These are phyloP conservation scores for Eilema sororculum DNA, from an alignment of 2,888 invertebrate species.

Conservation along the genomic window DNA sequence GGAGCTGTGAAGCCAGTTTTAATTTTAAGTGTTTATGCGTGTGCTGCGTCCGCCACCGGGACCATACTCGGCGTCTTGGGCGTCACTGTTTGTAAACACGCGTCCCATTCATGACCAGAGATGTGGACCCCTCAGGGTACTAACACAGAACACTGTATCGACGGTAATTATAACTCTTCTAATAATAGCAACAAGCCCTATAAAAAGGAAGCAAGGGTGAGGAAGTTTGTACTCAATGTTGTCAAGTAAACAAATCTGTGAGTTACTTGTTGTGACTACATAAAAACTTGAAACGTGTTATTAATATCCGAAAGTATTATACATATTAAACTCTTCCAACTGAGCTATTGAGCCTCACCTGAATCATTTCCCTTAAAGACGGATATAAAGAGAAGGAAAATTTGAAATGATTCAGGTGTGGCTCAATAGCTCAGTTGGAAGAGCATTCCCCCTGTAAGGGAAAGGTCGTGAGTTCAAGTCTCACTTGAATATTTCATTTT, in stretches of 20 bases:
- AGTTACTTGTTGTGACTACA: slow-evolving; percentile 3
- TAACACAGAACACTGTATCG: slow-evolving; percentile 39
- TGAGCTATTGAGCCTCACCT: no score
- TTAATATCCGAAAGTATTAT: slow-evolving; percentile 4
- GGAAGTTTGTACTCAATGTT: slow-evolving; percentile 19
- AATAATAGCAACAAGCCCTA: slow-evolving; percentile 45
- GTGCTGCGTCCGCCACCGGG: slow-evolving; percentile 59
- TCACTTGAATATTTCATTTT: no score
- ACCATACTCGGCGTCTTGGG: slow-evolving; percentile 55
- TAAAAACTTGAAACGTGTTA: neutral
- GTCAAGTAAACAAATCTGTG: slow-evolving; percentile 20
- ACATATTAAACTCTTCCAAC: no score
- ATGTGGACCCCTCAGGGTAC: slow-evolving; percentile 49
- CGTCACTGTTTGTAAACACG: slow-evolving; percentile 84
- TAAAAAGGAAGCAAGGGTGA: slow-evolving; percentile 45
- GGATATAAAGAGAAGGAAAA: no score
- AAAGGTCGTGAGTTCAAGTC: no score
- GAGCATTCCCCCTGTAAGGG: no score
- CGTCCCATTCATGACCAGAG: slow-evolving; percentile 72
- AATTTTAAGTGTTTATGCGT: slow-evolving; percentile 70
- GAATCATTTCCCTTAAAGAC: no score
- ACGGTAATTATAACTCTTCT: slow-evolving; percentile 50
- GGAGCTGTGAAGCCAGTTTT: slow-evolving; percentile 62
- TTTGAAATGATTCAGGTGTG: no score
- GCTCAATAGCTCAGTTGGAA: no score